phyloP scores from a whole-genome alignment of 2,113 vertebrate genomes.

The Illadopsis cleaveri region DNA sequence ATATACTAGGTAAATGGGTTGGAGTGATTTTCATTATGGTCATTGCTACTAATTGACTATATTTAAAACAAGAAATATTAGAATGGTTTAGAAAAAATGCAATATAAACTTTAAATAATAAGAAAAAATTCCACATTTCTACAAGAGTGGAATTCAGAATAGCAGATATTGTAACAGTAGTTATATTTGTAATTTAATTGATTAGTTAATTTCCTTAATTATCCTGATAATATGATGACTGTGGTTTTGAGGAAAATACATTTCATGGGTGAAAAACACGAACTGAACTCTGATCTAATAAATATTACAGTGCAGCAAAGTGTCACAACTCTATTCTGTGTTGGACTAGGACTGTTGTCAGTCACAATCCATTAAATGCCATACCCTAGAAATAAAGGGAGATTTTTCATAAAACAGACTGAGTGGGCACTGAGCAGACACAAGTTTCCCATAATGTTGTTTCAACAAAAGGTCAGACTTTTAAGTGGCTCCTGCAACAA shows the following conservation, averaged over 20 bases:
- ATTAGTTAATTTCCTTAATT: background rate
- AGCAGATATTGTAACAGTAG: background rate
- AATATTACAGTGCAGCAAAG: background rate
- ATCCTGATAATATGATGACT: background rate
- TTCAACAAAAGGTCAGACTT: constrained; percentile 32
- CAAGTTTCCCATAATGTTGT: background rate
- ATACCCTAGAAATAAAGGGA: background rate
- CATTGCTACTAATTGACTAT: background rate
- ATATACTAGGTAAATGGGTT: background rate
- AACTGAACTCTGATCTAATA: background rate
- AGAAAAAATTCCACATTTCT: background rate
- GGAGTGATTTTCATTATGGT: background rate
- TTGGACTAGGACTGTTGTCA: background rate
- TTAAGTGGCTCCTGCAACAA: constrained; percentile 60
- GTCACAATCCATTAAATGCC: background rate
- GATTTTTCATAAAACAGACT: background rate
- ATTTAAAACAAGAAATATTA: background rate
- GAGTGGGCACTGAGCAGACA: background rate
- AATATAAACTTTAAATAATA: background rate
- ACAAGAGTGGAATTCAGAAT: background rate
- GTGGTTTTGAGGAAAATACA: background rate
- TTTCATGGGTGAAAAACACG: background rate
- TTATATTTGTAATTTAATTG: background rate
- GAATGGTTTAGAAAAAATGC: background rate
- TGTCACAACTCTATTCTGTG: background rate